Evolutionary conservation across 1,140 invertebrate genomes (phyloP).

Genomic region (Drosophila repleta): DNA sequence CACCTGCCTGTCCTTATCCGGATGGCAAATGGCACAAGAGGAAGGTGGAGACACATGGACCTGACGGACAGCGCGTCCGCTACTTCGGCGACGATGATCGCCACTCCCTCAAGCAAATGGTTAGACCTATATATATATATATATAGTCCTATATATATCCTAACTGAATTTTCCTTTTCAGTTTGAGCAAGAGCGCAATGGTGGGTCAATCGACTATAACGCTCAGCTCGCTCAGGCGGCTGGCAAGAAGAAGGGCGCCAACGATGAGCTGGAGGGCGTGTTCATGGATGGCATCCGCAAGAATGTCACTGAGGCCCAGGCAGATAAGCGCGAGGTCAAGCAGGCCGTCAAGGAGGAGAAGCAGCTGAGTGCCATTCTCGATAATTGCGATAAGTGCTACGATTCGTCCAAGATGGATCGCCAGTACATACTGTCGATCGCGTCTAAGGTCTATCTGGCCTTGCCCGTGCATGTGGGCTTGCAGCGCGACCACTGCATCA

Average conservation of each 20-base stretch:
- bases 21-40: too few relatives aligned
- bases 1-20: too few relatives aligned
- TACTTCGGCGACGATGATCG: slow-evolving; percentile 97
- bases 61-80: slow-evolving; percentile 89
- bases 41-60: too few relatives aligned
- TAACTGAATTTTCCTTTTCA: slow-evolving; percentile 63
- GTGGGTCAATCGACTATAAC: too few relatives aligned
- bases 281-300: slow-evolving; percentile 87
- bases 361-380: slow-evolving; percentile 85
- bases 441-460: slow-evolving; percentile 92
- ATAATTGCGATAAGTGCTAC: slow-evolving; percentile 93
- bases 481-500: slow-evolving; percentile 93
- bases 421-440: slow-evolving; percentile 94
- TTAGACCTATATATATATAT: slow-evolving; percentile 79
- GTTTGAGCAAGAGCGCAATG: slow-evolving; percentile 95
- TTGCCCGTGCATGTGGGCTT: slow-evolving; percentile 92
- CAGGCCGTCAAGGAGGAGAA: slow-evolving; percentile 90
- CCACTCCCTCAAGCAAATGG: slow-evolving; percentile 93
- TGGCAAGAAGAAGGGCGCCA: slow-evolving; percentile 88
- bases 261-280: slow-evolving; percentile 94
- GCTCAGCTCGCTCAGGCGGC: too few relatives aligned
- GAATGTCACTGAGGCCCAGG: slow-evolving; percentile 87
- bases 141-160: background rate
- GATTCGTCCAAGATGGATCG: slow-evolving; percentile 90
- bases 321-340: slow-evolving; percentile 87